Conservation (phyloP, 1,140 invertebrate genomes). For the Patella vulgata region DNA sequence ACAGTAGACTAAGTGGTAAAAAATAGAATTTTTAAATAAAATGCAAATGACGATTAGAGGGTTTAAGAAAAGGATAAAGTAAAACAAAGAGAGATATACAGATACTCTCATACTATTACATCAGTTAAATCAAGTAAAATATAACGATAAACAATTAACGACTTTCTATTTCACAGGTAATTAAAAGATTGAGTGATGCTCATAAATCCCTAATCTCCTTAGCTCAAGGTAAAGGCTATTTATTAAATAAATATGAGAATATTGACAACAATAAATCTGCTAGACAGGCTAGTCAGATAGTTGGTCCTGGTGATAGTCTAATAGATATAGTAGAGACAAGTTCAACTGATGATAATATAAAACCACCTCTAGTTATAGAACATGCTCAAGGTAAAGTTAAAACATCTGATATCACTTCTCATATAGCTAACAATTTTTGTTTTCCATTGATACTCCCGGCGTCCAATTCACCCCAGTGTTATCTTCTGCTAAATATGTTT, state of each 20-base stretch:
- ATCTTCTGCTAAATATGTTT: too few species aligned
- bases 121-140: background rate
- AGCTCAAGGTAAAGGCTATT: constrained; percentile 14
- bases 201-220: constrained; percentile 11
- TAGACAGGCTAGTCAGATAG: constrained; percentile 19
- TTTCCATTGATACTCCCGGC: too few species aligned
- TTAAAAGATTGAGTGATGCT: constrained; percentile 11
- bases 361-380: background rate
- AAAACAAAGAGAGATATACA: too few species aligned
- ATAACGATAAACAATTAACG: too few species aligned
- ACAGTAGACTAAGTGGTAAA: too few species aligned
- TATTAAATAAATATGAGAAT: background rate
- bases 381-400: too few species aligned
- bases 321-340: constrained; percentile 14
- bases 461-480: too few species aligned
- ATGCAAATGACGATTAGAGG: too few species aligned
- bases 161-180: constrained; percentile 19
- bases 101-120: background rate
- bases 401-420: too few species aligned
- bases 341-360: background rate
- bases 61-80: too few species aligned
- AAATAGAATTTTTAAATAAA: too few species aligned
- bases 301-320: constrained; percentile 11
- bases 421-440: constrained; percentile 1
- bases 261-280: constrained; percentile 23